phyloP scores from a whole-genome alignment of 2,797 vertebrate genomes.

The Megalops cyprinoides region DNA sequence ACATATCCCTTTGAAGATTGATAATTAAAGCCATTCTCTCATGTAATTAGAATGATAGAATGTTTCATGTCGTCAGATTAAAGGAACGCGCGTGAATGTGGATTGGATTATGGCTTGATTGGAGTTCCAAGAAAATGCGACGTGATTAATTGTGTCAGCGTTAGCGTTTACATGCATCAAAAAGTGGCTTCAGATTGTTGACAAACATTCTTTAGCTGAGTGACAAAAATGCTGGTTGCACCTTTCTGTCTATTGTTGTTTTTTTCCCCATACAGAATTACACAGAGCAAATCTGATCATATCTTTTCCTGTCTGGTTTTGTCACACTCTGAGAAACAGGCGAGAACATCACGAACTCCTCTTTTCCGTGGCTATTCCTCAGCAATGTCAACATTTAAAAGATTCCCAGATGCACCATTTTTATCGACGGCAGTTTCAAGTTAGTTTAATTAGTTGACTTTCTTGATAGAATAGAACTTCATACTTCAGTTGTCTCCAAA shows the following conservation, averaged over 20 bases:
- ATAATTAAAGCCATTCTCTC: conserved; percentile 3
- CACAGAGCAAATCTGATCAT: not conserved
- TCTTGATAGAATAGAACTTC: not conserved
- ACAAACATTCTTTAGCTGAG: not conserved
- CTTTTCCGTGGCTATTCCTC: no score
- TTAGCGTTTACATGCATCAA: not conserved
- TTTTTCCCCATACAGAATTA: not conserved
- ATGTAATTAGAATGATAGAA: conserved; percentile 13
- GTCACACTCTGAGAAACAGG: not conserved
- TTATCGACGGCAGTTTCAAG: not conserved
- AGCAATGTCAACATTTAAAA: no score
- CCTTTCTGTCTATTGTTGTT: not conserved
- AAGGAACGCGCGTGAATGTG: not conserved
- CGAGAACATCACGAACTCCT: not conserved
- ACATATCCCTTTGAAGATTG: conserved; percentile 12
- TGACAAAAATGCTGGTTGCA: not conserved
- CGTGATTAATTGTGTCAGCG: not conserved
- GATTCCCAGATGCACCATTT: not conserved
- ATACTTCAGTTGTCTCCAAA: not conserved
- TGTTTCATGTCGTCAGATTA: not conserved
- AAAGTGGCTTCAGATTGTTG: not conserved
- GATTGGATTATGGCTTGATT: not conserved
- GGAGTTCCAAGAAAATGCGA: not conserved
- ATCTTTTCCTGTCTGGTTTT: not conserved
- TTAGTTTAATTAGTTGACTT: not conserved